Percentiles rank a stretch among this genome's conserved stretches.
These are phyloP conservation scores for Ficedula albicollis DNA, from an alignment of 2,797 vertebrate species.

Conservation along the genomic window DNA sequence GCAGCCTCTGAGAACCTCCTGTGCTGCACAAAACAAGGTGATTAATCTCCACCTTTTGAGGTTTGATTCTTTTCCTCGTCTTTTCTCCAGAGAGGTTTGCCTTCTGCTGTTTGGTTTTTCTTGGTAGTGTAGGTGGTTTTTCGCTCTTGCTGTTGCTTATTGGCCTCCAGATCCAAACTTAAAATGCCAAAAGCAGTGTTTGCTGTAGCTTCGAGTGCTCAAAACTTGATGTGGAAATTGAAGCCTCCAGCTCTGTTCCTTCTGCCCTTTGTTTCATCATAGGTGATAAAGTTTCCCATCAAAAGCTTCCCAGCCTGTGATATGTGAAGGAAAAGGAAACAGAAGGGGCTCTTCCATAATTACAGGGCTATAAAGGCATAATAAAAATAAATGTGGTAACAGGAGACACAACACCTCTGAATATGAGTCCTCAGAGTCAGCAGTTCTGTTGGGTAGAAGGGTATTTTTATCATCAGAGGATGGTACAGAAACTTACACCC, in stretches of 20 bases:
- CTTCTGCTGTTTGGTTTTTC: not conserved
- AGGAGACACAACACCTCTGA: slow-evolving; percentile 42
- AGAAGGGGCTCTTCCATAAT: slow-evolving; percentile 39
- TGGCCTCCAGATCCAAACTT: not conserved
- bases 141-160: not conserved
- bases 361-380: slow-evolving; percentile 18
- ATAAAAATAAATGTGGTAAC: slow-evolving; percentile 51
- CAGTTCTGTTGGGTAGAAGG: not conserved
- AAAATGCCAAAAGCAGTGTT: not conserved
- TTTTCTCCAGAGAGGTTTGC: not conserved
- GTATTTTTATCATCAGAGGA: slow-evolving; percentile 42
- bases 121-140: not conserved
- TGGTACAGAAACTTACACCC: not conserved
- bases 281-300: slow-evolving; percentile 60
- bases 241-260: slow-evolving; percentile 21
- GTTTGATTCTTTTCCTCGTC: not conserved
- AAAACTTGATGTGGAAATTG: not conserved
- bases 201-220: not conserved
- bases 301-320: slow-evolving; percentile 46
- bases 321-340: slow-evolving; percentile 38
- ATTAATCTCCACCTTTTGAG: not conserved
- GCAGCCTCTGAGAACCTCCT: not conserved
- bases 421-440: not conserved
- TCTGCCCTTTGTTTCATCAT: slow-evolving; percentile 48
- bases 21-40: not conserved